Base-by-base conservation (phyloP, 2,113 vertebrate species). In the Aviceda subcristata region DNA sequence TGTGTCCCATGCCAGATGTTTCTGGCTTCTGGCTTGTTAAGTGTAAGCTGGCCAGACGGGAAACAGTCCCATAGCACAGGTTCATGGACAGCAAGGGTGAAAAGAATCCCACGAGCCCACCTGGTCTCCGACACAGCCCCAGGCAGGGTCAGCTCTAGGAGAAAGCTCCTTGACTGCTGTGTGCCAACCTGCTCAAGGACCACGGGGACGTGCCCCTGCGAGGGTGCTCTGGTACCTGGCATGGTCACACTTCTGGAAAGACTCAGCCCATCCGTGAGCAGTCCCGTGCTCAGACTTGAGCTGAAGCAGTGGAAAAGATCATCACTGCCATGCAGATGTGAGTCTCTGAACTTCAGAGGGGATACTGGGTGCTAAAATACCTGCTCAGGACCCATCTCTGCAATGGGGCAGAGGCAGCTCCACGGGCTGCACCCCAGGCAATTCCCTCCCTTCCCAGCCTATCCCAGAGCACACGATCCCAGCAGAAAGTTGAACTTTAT, bases 201-300 rank as follows among this genome's bases (percentile, higher is more conserved):
- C 51, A 29, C 1, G 0, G 12, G 24, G 63, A 26, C 5, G 19
- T 11, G 7, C 23, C 17, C 4, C 45, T 27, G 22, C 0, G 3
- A 81, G 51, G 64, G 60, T 48, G 56, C 57, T 41, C 46, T 20
- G 6, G 13, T 23, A 21, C 30, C 9, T 7, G 22, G 7, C 46
- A 56, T 0, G 3, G 15, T 12, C 13, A 41, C 0, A 0, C 23
- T 85, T 30, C 24, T 50, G 27, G 17, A 23, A 32, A 79, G 39
- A 22, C 53, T 53, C 53, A 67, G 45, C 51, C 50, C 0, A 0
- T 2, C 43, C 4, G 0, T 1, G 0, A 51, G 30, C 39, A 60
- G 41, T 53, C 12, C 23, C 7, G 14, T 0, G 4, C 20, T 51
- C 4, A 0, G 15, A 23, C 15, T 39, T n/a, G 38, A 39, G 45